Evolutionary conservation across 1,140 invertebrate genomes (phyloP).

Genomic region (Carposina sasakii): DNA sequence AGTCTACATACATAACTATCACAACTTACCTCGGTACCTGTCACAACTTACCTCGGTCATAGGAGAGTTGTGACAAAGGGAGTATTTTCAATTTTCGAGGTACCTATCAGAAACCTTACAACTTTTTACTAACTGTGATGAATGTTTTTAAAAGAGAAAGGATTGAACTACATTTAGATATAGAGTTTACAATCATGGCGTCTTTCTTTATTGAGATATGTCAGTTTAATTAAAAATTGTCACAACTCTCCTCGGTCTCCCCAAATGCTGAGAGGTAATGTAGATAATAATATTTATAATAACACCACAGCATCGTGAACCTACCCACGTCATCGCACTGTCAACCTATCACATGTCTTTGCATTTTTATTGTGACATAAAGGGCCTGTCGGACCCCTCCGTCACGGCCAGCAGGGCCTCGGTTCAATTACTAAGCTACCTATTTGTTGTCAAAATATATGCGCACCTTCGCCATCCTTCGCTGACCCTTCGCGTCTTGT

Average conservation of each 20-base stretch:
- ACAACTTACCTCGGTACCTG: too few relatives aligned
- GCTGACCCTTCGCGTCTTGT: not conserved
- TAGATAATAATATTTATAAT: not conserved
- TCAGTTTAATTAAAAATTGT: too few relatives aligned
- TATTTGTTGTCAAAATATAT: slow-evolving; percentile 53
- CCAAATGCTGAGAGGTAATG: not conserved
- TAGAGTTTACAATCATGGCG: too few relatives aligned
- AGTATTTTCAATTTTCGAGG: too few relatives aligned
- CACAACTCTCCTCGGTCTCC: not conserved
- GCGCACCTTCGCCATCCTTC: slow-evolving; percentile 10
- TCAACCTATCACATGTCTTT: not conserved
- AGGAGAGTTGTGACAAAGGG: too few relatives aligned
- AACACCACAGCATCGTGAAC: not conserved
- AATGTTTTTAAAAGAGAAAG: too few relatives aligned
- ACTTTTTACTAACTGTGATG: too few relatives aligned
- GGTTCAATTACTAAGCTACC: slow-evolving; percentile 41
- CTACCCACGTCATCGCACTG: not conserved
- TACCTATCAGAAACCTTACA: too few relatives aligned
- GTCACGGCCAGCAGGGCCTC: slow-evolving; percentile 8
- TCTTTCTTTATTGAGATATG: too few relatives aligned
- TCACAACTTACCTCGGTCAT: too few relatives aligned
- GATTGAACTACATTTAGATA: too few relatives aligned
- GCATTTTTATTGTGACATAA: not conserved
- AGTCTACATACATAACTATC: too few relatives aligned
- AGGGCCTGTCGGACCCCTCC: not conserved